A percentile compares a stretch with the other conserved stretches of the same genome.
phyloP scores from a whole-genome alignment of 2,888 invertebrate genomes.

The Labia minor region DNA sequence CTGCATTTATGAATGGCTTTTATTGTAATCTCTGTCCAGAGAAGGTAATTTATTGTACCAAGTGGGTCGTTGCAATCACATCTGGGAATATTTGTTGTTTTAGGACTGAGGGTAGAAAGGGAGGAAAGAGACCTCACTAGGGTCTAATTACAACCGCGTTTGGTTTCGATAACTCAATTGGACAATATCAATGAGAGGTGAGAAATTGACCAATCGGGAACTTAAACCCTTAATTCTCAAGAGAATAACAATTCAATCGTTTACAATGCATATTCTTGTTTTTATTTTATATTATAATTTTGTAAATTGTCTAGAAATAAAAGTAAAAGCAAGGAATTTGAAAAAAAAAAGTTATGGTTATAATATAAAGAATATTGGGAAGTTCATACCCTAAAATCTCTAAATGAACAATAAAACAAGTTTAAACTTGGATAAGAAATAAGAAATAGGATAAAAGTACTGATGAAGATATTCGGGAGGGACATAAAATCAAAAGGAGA shows the following conservation, averaged over 20 bases:
- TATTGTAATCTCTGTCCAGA: not conserved
- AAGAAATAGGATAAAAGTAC: no score
- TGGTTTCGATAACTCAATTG: conserved; percentile 13
- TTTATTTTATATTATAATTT: no score
- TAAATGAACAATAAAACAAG: no score
- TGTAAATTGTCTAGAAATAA: not conserved
- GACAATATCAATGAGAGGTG: not conserved
- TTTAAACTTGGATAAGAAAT: no score
- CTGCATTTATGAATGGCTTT: not conserved
- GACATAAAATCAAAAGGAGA: no score
- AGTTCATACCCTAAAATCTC: no score
- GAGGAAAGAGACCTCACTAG: not conserved
- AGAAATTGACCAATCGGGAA: not conserved
- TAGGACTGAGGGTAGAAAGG: not conserved
- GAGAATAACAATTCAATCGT: not conserved
- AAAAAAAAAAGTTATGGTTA: no score
- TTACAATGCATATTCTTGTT: no score
- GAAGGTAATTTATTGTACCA: not conserved
- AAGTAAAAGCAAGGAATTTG: no score
- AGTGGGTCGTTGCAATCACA: not conserved
- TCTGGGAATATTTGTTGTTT: conserved; percentile 8
- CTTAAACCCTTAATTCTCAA: not conserved
- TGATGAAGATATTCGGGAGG: no score
- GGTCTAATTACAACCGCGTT: not conserved
- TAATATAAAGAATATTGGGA: no score